Conservation (phyloP, 1,140 invertebrate species). For the Oscheius sp. region DNA sequence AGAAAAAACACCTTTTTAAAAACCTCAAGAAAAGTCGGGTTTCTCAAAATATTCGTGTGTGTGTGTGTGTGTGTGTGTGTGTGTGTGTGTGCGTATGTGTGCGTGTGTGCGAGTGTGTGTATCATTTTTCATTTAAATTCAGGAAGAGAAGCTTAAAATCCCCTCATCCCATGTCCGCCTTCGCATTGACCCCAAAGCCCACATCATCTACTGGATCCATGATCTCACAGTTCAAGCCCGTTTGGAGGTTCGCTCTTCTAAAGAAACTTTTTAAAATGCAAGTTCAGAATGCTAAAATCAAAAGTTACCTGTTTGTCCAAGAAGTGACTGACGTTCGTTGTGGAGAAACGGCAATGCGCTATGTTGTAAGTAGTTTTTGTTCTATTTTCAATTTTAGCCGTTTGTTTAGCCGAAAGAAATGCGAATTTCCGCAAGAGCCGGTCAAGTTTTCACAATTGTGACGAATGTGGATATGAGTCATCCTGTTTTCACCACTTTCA, state of each 20-base stretch:
- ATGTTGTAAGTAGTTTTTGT: background rate
- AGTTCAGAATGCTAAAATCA: background rate
- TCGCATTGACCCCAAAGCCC: background rate
- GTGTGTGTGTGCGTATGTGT: too few relatives aligned
- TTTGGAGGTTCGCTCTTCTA: background rate
- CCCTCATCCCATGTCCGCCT: background rate
- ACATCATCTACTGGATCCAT: background rate
- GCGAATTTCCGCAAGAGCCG: background rate
- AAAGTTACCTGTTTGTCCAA: background rate
- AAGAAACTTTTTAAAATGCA: too few relatives aligned
- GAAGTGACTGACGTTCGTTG: background rate
- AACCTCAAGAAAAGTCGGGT: too few relatives aligned
- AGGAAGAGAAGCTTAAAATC: background rate
- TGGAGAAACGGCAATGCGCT: background rate
- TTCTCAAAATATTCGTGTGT: too few relatives aligned
- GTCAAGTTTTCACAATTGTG: background rate
- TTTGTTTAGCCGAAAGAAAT: background rate
- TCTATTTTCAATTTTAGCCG: background rate
- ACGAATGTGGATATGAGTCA: background rate
- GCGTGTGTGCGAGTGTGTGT: too few relatives aligned
- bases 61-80: too few relatives aligned
- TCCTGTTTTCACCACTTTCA: constrained; percentile 1
- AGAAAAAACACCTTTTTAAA: too few relatives aligned
- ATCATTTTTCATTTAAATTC: too few relatives aligned
- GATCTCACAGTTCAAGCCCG: background rate